Evolutionary conservation across 37 sponge, comb jelly and placozoan species (phyloP).

Genomic region (Chondrilla cf. caribensis): DNA sequence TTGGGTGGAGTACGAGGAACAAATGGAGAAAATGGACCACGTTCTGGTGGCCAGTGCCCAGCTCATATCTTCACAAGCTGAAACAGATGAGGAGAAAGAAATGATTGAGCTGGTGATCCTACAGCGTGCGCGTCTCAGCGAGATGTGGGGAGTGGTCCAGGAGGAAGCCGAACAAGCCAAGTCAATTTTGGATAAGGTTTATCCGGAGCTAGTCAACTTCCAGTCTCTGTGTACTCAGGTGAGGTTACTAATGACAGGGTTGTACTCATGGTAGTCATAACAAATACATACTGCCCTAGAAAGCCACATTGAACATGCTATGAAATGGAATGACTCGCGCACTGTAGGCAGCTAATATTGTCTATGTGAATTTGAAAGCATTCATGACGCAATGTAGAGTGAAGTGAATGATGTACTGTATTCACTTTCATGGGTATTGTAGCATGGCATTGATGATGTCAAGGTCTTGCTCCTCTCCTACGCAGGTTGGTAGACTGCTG

Average conservation of each 20-base stretch:
- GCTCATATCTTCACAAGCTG: neutral
- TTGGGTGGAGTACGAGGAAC: slow-evolving; percentile 28
- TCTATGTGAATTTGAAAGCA: too few species aligned
- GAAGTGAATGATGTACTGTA: too few species aligned
- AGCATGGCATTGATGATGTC: too few species aligned
- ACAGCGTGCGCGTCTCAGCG: slow-evolving; percentile 23
- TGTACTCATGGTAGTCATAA: too few species aligned
- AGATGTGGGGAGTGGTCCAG: slow-evolving; percentile 33
- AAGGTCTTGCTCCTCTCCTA: too few species aligned
- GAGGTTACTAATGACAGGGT: neutral
- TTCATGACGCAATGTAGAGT: too few species aligned
- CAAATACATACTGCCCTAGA: too few species aligned
- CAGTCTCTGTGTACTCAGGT: slow-evolving; percentile 43
- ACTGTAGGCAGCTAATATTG: too few species aligned
- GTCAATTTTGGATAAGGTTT: slow-evolving; percentile 22
- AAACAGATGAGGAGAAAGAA: slow-evolving; percentile 3
- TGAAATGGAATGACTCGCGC: too few species aligned
- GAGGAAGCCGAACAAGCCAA: slow-evolving; percentile 31
- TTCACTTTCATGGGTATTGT: too few species aligned
- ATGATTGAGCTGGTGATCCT: slow-evolving; percentile 8
- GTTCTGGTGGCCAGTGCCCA: slow-evolving; percentile 5
- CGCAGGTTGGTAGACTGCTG: slow-evolving; percentile 38
- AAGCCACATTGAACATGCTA: too few species aligned
- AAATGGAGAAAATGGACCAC: slow-evolving; percentile 2
- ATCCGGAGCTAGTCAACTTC: slow-evolving; percentile 35